Conservation (phyloP, 2,888 invertebrate genomes). For the Deroplatys truncata region DNA sequence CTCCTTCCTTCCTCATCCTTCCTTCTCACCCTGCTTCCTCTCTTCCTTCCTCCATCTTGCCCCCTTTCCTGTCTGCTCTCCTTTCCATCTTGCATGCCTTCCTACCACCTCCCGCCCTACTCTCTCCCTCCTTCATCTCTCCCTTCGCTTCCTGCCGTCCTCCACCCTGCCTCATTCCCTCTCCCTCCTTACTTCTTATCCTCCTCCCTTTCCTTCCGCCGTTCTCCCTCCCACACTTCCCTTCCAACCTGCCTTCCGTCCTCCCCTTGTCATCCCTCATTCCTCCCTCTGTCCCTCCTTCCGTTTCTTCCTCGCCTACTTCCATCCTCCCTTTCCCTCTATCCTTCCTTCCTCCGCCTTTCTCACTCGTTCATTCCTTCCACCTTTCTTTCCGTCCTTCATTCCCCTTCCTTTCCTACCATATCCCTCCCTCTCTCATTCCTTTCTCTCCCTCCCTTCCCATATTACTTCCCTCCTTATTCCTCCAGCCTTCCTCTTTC, state of each 20-base stretch:
- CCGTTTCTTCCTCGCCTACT: background rate
- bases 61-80: background rate
- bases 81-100: background rate
- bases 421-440: background rate
- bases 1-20: background rate
- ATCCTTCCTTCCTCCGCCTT: conserved; percentile 28
- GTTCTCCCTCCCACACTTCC: background rate
- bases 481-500: background rate
- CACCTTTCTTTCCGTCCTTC: no score
- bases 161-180: background rate
- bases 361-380: conserved; percentile 29
- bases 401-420: background rate
- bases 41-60: background rate
- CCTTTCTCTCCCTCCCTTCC: background rate
- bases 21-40: no score
- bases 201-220: background rate
- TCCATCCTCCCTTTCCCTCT: background rate
- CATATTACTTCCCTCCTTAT: no score
- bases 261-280: background rate
- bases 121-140: background rate
- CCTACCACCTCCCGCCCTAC: background rate
- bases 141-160: background rate
- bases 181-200: no score
- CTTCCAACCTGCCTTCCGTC: background rate
- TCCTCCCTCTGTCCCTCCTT: background rate